Evolutionary conservation across 2,888 invertebrate genomes (phyloP).

Genomic region (Hermodice carunculata): DNA sequence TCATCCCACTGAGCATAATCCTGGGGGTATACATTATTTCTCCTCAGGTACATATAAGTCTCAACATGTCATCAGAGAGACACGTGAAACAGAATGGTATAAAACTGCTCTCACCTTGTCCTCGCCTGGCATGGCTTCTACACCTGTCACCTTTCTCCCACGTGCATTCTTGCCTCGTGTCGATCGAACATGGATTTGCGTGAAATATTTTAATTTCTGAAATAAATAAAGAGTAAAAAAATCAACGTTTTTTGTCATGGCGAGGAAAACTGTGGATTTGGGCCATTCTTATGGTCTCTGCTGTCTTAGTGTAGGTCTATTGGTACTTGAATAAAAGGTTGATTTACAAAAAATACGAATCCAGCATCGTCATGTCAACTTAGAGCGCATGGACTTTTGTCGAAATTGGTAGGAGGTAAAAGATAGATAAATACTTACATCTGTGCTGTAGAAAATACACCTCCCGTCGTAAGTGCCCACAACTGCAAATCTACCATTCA

Average conservation of each 20-base stretch:
- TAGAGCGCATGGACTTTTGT: too few species aligned
- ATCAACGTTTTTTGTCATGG: background rate
- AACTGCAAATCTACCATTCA: constrained; percentile 97
- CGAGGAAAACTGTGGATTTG: constrained; percentile 2
- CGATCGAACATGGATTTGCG: constrained; percentile 95
- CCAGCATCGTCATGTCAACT: too few species aligned
- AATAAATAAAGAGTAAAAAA: constrained; percentile 36
- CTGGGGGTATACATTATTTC: too few species aligned
- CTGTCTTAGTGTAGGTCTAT: too few species aligned
- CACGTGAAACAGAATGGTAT: too few species aligned
- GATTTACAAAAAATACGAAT: too few species aligned
- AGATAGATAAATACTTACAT: constrained; percentile 70
- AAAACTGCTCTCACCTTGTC: too few species aligned
- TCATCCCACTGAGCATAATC: too few species aligned
- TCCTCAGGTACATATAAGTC: too few species aligned
- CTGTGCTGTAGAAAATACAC: constrained; percentile 98
- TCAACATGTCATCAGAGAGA: too few species aligned
- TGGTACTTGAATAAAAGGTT: too few species aligned
- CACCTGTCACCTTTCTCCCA: constrained; percentile 96
- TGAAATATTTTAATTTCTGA: constrained; percentile 94
- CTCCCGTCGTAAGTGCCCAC: constrained; percentile 99
- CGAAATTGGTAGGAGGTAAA: background rate
- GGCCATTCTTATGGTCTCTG: too few species aligned
- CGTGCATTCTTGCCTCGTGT: constrained; percentile 95
- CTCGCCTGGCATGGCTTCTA: constrained; percentile 96